phyloP scores from a whole-genome alignment of 2,113 vertebrate species.

The Phalacrocorax pelagicus region DNA sequence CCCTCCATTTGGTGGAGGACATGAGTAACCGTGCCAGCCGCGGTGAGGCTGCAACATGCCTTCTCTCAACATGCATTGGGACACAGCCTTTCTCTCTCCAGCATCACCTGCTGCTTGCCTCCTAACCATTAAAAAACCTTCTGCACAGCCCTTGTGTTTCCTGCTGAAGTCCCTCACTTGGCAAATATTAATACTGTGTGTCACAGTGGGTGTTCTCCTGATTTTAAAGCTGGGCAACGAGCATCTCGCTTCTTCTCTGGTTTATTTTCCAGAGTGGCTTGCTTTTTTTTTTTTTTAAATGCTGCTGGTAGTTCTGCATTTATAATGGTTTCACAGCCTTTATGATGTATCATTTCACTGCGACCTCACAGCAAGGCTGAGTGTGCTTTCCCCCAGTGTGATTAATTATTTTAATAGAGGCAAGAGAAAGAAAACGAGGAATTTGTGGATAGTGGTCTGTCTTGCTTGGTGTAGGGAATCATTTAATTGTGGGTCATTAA shows the following conservation, averaged over 20 bases:
- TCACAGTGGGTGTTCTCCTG: neutral
- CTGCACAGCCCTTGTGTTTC: neutral
- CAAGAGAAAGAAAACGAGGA: neutral
- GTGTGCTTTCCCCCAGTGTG: neutral
- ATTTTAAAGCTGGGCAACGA: neutral
- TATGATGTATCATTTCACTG: neutral
- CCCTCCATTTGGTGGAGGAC: neutral
- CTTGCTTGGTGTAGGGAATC: neutral
- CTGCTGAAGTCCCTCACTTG: neutral
- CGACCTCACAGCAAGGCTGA: neutral
- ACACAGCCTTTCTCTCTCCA: neutral
- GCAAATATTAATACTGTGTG: neutral
- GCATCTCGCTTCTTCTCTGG: neutral
- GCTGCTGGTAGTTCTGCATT: neutral
- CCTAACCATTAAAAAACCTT: neutral
- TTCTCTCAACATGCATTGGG: neutral
- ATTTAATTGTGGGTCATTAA: slow-evolving; percentile 1
- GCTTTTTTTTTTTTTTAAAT: neutral
- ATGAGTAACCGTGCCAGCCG: accelerated
- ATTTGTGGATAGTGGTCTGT: neutral
- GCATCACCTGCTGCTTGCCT: neutral
- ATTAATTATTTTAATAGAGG: slow-evolving; percentile 23
- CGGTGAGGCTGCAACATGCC: neutral
- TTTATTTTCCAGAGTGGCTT: neutral
- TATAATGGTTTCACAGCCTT: neutral